Evolutionary conservation across 2,888 invertebrate genomes (phyloP).

Genomic region (Melanargia galathea): DNA sequence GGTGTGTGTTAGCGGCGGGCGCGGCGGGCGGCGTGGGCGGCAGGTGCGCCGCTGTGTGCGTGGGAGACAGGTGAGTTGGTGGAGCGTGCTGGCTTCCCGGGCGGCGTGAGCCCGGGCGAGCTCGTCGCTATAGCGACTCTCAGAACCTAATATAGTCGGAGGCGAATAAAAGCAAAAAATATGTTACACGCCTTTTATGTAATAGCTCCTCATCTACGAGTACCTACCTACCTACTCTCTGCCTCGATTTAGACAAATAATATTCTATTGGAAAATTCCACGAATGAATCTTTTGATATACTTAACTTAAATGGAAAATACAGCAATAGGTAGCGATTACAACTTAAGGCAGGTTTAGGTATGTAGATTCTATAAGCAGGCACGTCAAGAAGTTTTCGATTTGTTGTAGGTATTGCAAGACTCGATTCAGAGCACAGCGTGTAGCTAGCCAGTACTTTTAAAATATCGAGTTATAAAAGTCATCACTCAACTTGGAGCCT

Average conservation of each 20-base stretch:
- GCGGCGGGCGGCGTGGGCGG: slow-evolving; percentile 45
- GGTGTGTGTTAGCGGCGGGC: slow-evolving; percentile 45
- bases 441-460: too few species aligned
- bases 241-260: not conserved
- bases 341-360: too few species aligned
- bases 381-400: too few species aligned
- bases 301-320: too few species aligned
- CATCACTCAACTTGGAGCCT: too few species aligned
- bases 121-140: slow-evolving; percentile 68
- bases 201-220: not conserved
- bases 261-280: slow-evolving; percentile 1
- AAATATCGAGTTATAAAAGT: too few species aligned
- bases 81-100: slow-evolving; percentile 56
- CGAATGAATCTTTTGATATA: not conserved
- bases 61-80: slow-evolving; percentile 66
- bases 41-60: slow-evolving; percentile 56
- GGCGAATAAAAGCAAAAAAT: slow-evolving; percentile 53
- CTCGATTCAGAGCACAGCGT: too few species aligned
- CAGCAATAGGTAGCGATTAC: not conserved
- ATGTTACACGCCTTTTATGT: slow-evolving; percentile 24
- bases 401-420: too few species aligned
- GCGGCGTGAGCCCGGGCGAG: slow-evolving; percentile 60
- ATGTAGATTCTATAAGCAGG: too few species aligned
- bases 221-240: not conserved
- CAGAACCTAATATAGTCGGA: slow-evolving; percentile 59